Base-by-base conservation (phyloP, 2,797 vertebrate species). In the Siniperca obscura region DNA sequence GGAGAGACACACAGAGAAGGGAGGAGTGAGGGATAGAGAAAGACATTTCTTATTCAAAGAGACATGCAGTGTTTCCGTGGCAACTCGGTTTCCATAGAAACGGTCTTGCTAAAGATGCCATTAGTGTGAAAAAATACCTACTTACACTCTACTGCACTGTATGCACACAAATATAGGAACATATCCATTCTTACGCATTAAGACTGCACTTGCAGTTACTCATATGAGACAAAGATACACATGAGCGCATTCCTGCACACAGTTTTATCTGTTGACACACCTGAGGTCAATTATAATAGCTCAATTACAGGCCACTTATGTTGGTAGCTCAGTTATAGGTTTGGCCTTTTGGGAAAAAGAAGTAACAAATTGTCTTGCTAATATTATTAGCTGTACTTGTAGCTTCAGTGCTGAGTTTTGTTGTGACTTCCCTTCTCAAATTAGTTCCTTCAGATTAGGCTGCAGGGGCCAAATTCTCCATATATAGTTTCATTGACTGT, bases 21-120 rank as follows among this genome's bases (percentile, higher is more conserved):
- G 72, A 83, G 85, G 76, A 81, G 70, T 70, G 84, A 93, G 89
- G 87, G 80, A 91, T 85, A 77, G 94, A 92, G 91, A 86, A 94
- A 96, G 96, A 96, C 96, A 96, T 96, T 97, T 96, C 97, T 97
- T 97, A 98, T 98, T 98, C 97, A 96, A 96, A 97, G 94, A 97
- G 97, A 96, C 95, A 93, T 95, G 94, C 94, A 95, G 97, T 94
- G 97, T 98, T 97, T 95, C 97, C 97, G 95, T 98, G 96, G 96
- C 95, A 98, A 98, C 97, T 89, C 94, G 94, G 97, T 96, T 94
- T 87, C 95, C 95, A 95, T 95, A 89, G 95, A 95, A 95, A 96
- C 94, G 77, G 85, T 93, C 92, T 87, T 91, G 92, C 93, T 96
- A 95, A 96, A 96, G 95, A 96, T 95, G 94, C 95, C 94, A 96